Conservation (phyloP, 2,797 vertebrate species). For the Benthosema pterotum region DNA sequence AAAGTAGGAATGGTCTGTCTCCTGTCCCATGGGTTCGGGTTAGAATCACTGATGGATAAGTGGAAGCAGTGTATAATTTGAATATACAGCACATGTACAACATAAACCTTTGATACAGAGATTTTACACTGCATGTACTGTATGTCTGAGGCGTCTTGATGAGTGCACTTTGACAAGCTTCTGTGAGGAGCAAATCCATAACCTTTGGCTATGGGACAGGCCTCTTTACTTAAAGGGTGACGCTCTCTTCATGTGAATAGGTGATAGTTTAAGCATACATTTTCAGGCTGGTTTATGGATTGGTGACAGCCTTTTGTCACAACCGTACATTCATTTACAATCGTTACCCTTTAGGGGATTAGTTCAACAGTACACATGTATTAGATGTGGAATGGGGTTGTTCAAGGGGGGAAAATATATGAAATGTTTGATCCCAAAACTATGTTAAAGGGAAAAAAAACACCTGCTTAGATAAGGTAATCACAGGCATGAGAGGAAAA, state of each 20-base stretch:
- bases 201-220: conserved; percentile 13
- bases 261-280: not conserved
- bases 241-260: not conserved
- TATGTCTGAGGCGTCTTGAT: not conserved
- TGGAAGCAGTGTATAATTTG: no score
- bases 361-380: conserved; percentile 31
- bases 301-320: conserved; percentile 5
- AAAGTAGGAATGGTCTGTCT: no score
- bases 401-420: not conserved
- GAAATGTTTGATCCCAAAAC: conserved; percentile 7
- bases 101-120: no score
- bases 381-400: conserved; percentile 8
- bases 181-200: not conserved
- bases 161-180: not conserved
- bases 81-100: no score
- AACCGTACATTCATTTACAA: conserved; percentile 52
- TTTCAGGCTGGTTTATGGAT: no score
- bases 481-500: no score
- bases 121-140: no score
- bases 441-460: conserved; percentile 5
- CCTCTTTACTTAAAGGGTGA: not conserved
- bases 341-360: conserved; percentile 30
- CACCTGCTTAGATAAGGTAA: no score
- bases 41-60: no score
- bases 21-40: no score